Conservation (phyloP, 2,113 vertebrate genomes). For the Semnornis frantzii region DNA sequence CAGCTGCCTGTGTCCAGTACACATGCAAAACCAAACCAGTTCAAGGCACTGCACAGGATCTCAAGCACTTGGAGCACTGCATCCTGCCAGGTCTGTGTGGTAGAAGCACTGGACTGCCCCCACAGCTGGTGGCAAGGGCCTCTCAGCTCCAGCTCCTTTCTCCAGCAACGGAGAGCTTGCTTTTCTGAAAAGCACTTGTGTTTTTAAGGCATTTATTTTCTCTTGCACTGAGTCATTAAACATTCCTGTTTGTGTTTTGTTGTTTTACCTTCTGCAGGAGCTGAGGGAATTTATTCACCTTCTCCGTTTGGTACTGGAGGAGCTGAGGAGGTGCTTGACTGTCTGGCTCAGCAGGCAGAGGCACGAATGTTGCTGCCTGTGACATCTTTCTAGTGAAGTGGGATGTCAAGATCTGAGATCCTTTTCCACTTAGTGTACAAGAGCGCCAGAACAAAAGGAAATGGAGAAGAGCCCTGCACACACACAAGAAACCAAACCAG, state of each 20-base stretch:
- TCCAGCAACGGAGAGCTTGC: background rate
- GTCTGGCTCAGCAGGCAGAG: slow-evolving; percentile 1
- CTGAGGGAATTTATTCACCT: slow-evolving; percentile 37
- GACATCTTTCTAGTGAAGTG: slow-evolving; percentile 53
- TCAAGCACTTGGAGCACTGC: background rate
- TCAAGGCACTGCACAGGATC: background rate
- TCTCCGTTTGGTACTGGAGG: background rate
- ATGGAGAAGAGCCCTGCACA: background rate
- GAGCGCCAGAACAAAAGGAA: slow-evolving; percentile 59
- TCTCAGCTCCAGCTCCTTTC: background rate
- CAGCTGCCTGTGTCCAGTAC: background rate
- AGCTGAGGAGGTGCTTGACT: slow-evolving; percentile 45
- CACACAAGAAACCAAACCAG: slow-evolving; percentile 5
- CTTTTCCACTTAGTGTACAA: slow-evolving; percentile 51
- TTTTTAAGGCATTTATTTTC: slow-evolving; percentile 54
- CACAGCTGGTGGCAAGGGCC: background rate
- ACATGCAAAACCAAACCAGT: background rate
- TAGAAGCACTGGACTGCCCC: background rate
- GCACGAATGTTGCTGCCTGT: background rate
- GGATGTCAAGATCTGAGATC: slow-evolving; percentile 46
- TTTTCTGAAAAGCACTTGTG: background rate
- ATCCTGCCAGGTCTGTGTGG: accelerated
- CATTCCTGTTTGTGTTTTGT: slow-evolving; percentile 38
- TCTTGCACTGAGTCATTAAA: slow-evolving; percentile 20
- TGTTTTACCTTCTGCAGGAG: slow-evolving; percentile 39